Evolutionary conservation across 2,888 invertebrate species (phyloP).

Genomic region (Trissolcus brochymenae): DNA sequence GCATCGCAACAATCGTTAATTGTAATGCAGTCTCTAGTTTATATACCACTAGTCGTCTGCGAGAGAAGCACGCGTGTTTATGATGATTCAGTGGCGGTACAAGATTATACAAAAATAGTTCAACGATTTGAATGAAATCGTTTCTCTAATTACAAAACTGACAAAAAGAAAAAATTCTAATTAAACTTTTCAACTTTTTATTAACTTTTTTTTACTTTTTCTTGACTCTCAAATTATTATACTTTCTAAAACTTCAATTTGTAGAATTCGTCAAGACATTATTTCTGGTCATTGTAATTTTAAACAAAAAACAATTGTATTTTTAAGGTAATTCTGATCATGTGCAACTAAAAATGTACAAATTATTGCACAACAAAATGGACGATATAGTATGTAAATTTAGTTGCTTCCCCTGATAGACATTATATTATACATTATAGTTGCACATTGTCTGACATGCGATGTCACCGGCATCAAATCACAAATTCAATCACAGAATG

Average conservation of each 20-base stretch:
- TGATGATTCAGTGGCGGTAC: constrained; percentile 50
- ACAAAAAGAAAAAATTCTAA: constrained; percentile 17
- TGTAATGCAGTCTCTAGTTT: constrained; percentile 63
- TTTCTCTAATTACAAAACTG: not conserved
- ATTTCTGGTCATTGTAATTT: not conserved
- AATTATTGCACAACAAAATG: constrained; percentile 1
- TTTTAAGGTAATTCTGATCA: constrained; percentile 1
- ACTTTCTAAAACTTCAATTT: not conserved
- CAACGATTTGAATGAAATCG: not conserved
- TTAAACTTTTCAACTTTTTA: not conserved
- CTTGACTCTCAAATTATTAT: not conserved
- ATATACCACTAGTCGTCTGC: constrained; percentile 64
- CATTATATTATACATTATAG: constrained; percentile 11
- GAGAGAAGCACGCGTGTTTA: constrained; percentile 49
- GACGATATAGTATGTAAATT: not conserved
- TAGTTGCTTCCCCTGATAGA: constrained; percentile 3
- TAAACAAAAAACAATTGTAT: not conserved
- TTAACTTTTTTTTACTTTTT: no score
- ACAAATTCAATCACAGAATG: constrained; percentile 25
- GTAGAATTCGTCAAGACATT: not conserved
- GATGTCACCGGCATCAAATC: constrained; percentile 2
- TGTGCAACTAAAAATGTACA: constrained; percentile 20
- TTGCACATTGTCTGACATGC: constrained; percentile 12
- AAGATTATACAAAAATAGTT: constrained; percentile 31
- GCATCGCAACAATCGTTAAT: constrained; percentile 52